Evolutionary conservation across 2,113 vertebrate genomes (phyloP), one percentile per base, ranked within the genome.

Genomic region (Zosterops pallidus): DNA sequence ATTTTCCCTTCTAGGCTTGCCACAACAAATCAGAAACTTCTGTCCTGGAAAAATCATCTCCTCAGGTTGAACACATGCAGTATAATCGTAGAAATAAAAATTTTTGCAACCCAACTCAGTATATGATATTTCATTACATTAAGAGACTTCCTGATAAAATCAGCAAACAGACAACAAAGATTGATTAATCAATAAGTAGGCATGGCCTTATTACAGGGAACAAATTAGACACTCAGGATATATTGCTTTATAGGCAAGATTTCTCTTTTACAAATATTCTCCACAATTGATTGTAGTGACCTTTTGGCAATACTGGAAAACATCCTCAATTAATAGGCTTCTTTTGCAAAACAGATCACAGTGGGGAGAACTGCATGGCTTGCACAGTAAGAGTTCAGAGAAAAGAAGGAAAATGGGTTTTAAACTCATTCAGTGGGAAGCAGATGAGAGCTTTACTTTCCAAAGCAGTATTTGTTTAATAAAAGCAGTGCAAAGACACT

Each of bases 181-280:
- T 95, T 97, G 97, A 98, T 97, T 97, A 97, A 98, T 97, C 97
- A 97, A 97, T 98, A 98, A 97, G 87, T 95, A 92, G 91, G 96
- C 81, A 97, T 95, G 95, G 97, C 96, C 95, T 98, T 98, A 98
- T 97, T 97, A 97, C 86, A 97, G 92, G 77, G 96, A 97, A 98
- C 97, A 98, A 97, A 98, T 98, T 97, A 97, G 97, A 95, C 94
- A 70, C 11, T 55, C 86, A 57, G 74, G 86, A 97, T 96, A 96
- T 96, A 98, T 94, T 97, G 95, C 95, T 94, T 89, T 91, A 95
- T 95, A 94, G 96, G 96, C 96, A 98, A 95, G 95, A 97, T 96
- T 98, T 96, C 92, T 97, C 95, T 87, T 97, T 93, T 94, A 97
- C 55, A 92, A 96, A 97, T 97, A 96, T 91, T 95, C 85, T 86